Evolutionary conservation across 2,797 vertebrate species (phyloP).

Genomic region (Sternotherus odoratus): DNA sequence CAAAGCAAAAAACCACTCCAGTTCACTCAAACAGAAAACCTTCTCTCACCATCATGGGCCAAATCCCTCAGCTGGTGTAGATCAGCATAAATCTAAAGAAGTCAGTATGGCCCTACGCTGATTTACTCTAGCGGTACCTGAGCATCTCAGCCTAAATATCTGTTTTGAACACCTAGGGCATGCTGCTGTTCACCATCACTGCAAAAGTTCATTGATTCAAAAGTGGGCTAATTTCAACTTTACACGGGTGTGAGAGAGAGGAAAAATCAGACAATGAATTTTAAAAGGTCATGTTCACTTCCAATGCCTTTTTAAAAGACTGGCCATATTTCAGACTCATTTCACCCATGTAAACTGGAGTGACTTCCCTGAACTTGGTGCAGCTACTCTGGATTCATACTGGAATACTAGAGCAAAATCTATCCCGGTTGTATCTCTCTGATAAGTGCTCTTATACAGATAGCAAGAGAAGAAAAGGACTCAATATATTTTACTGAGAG

Average conservation of each 20-base stretch:
- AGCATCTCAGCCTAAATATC: conserved; percentile 20
- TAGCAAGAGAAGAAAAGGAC: not conserved
- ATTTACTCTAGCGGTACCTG: not conserved
- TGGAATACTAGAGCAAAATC: conserved; percentile 15
- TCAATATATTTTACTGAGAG: not conserved
- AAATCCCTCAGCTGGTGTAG: not conserved
- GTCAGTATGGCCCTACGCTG: not conserved
- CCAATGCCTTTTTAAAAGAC: not conserved
- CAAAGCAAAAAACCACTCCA: conserved; percentile 42
- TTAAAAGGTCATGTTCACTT: not conserved
- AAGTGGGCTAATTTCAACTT: not conserved
- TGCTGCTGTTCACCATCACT: conserved; percentile 26
- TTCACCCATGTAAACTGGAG: not conserved
- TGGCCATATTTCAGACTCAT: not conserved
- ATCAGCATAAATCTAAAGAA: conserved; percentile 31
- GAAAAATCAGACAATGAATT: not conserved
- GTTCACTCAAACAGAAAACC: conserved; percentile 42
- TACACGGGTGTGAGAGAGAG: not conserved
- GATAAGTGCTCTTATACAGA: not conserved
- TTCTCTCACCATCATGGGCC: not conserved
- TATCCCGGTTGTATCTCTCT: not conserved
- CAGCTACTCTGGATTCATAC: not conserved
- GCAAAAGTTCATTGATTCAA: not conserved
- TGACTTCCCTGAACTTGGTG: not conserved
- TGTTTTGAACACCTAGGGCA: not conserved